Base-by-base conservation (phyloP, 2,797 vertebrate genomes). In the Miichthys miiuy region DNA sequence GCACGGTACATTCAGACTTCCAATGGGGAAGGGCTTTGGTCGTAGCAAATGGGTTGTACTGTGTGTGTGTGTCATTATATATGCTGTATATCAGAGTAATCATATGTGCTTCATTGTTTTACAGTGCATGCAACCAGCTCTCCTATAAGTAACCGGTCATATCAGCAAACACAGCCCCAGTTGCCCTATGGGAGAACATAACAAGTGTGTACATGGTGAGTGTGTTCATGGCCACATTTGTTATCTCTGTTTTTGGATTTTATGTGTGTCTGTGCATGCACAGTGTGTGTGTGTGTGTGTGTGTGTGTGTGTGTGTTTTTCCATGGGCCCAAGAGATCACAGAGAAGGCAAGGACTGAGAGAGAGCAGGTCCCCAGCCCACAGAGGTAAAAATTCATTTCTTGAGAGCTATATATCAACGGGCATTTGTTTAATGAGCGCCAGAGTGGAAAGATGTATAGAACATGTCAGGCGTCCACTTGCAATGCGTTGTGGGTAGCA, bases 391-490 rank as follows among this genome's bases (percentile, higher is more conserved):
- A 95, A 96, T 96, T 95, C 93, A 96, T 96, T 96, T 96, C 94
- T 96, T 94, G 94, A 95, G 95, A 95, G 93, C 95, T 89, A 96
- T 96, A 96, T 89, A 96, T 97, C 96, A 97, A 92, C 78, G 70
- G 78, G 93, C 81, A 94, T 97, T 97, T 97, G 96, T 97, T 98
- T 97, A 97, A 97, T 96, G 96, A 97, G 96, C 94, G 89, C 95
- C 95, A 95, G 95, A 96, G 95, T 87, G 92, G 93, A 96, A 97
- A 97, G 97, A 97, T 96, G 96, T 96, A 97, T 96, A 97, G 96
- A 97, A 96, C 95, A 96, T 96, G 96, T 97, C 97, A 97, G 96
- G 93, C 92, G 95, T 95, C 95, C 96, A 89, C 94, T 96, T 95
- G 96, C 95, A 92, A 95, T 86, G 95, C 94, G 93, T 96, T 96